phyloP scores from a whole-genome alignment of 2,113 vertebrate species.

The Scopus umbretta region DNA sequence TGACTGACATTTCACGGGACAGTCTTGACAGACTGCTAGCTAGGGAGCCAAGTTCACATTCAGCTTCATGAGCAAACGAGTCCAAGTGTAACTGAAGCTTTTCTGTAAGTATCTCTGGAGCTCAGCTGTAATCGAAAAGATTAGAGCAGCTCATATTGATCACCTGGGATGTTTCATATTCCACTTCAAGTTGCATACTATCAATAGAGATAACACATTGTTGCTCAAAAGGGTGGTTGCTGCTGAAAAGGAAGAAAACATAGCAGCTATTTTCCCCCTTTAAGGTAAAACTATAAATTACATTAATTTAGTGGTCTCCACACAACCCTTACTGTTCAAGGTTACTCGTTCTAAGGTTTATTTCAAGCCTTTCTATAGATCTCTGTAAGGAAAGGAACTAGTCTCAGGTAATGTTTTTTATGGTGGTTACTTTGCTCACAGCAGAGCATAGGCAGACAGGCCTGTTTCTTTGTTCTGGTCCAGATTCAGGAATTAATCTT shows the following conservation, averaged over 20 bases:
- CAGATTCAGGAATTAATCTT: background rate
- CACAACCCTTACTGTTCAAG: background rate
- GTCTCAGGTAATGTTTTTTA: background rate
- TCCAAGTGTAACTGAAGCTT: background rate
- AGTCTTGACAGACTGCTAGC: background rate
- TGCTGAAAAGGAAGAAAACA: background rate
- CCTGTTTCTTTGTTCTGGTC: background rate
- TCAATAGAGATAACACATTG: background rate
- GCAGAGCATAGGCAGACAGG: background rate
- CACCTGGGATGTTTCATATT: background rate
- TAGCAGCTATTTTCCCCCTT: background rate
- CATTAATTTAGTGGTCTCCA: background rate
- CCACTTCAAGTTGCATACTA: background rate
- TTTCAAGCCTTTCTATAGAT: background rate
- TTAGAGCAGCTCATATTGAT: constrained; percentile 20
- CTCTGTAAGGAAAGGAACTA: background rate
- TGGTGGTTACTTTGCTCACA: background rate
- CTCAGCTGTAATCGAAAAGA: constrained; percentile 8
- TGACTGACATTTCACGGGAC: background rate
- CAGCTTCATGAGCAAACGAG: background rate
- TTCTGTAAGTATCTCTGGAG: background rate
- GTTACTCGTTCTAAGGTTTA: background rate
- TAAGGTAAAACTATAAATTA: background rate
- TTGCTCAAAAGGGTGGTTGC: background rate
- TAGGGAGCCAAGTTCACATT: background rate